Percentiles rank a stretch among this genome's conserved stretches.
phyloP scores from a whole-genome alignment of 1,140 invertebrate species.

The Panulirus ornatus region DNA sequence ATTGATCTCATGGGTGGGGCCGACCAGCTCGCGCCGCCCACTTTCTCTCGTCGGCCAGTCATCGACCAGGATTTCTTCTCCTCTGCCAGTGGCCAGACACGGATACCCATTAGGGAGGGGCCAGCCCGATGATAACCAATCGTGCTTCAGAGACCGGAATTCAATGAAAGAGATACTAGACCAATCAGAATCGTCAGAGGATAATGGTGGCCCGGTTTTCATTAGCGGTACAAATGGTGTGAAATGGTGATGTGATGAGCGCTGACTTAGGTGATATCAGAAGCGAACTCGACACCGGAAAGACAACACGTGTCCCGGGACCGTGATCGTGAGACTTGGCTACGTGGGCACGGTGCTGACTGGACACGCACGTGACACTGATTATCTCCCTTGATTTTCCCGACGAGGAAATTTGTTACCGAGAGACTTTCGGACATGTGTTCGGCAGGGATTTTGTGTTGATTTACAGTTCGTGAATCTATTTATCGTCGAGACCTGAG shows the following conservation, averaged over 20 bases:
- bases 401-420: too few species aligned
- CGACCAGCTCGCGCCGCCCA: slow-evolving; percentile 20
- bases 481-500: not conserved
- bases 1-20: slow-evolving; percentile 65
- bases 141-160: slow-evolving; percentile 1
- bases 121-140: slow-evolving; percentile 39
- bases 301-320: slow-evolving; percentile 27
- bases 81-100: slow-evolving; percentile 29
- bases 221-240: slow-evolving; percentile 76
- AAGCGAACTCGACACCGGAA: slow-evolving; percentile 37
- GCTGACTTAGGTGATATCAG: slow-evolving; percentile 64
- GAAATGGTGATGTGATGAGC: slow-evolving; percentile 75
- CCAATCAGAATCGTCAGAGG: slow-evolving; percentile 54
- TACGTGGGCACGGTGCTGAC: not conserved
- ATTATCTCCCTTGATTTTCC: too few species aligned
- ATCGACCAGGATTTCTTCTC: not conserved
- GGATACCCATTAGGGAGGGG: slow-evolving; percentile 57
- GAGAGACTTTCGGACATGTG: not conserved
- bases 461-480: not conserved
- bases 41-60: slow-evolving; percentile 18
- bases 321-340: not conserved
- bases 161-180: slow-evolving; percentile 27
- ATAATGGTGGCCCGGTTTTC: slow-evolving; percentile 75
- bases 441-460: not conserved
- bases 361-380: not conserved